Evolutionary conservation across 2,888 invertebrate species (phyloP).

Genomic region (Ectemnius lituratus): DNA sequence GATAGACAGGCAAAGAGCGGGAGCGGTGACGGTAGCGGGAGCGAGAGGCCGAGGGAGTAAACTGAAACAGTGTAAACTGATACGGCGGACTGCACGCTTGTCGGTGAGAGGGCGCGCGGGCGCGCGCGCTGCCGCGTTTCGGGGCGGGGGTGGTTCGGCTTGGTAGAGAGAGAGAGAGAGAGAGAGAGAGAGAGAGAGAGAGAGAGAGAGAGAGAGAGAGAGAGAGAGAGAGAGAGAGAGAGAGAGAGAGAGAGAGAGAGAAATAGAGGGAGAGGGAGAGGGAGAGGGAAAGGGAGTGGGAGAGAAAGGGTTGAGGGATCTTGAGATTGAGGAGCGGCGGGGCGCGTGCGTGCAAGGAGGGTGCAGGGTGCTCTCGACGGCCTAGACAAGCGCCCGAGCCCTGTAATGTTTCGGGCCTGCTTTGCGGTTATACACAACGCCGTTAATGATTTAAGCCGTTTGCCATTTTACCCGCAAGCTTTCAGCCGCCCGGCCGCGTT

Average conservation of each 20-base stretch:
- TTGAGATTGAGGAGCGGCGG: constrained; percentile 48
- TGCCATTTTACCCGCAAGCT: constrained; percentile 37
- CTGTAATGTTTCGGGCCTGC: constrained; percentile 35
- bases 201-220: neutral
- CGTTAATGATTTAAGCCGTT: constrained; percentile 59
- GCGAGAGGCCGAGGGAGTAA: neutral
- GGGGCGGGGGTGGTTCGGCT: neutral
- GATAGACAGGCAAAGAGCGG: neutral
- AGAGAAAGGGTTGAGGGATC: constrained; percentile 18
- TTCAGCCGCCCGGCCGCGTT: constrained; percentile 10
- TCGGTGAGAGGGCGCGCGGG: no score
- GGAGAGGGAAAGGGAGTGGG: neutral
- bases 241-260: neutral
- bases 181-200: constrained; percentile 17
- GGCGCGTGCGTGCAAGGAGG: constrained; percentile 37
- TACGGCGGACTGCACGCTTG: constrained; percentile 21
- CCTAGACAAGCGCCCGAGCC: constrained; percentile 40
- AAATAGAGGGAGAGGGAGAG: no score
- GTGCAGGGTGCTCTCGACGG: constrained; percentile 13
- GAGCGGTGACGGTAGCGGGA: neutral
- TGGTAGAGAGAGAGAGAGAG: no score
- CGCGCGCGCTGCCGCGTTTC: constrained; percentile 1
- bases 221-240: neutral
- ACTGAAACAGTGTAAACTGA: constrained; percentile 18
- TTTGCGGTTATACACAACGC: constrained; percentile 55